phyloP scores from a whole-genome alignment of 2,113 vertebrate species.

The Nothoprocta perdicaria region DNA sequence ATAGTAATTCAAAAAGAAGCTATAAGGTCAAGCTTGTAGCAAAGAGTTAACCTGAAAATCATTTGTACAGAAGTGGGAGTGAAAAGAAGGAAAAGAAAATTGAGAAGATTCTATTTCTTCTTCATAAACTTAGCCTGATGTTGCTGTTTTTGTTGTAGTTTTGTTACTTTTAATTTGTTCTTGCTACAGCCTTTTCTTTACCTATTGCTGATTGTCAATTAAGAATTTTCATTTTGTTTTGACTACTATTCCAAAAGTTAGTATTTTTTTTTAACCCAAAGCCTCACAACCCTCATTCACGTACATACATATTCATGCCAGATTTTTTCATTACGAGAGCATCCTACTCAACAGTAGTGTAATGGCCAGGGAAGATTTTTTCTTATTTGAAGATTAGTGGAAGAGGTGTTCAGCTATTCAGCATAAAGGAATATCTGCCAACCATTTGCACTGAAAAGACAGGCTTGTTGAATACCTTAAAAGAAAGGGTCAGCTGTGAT shows the following conservation, averaged over 20 bases:
- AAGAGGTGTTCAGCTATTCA: not conserved
- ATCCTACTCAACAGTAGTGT: not conserved
- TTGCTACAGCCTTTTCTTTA: not conserved
- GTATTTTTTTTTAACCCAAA: not conserved
- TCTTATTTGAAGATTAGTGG: not conserved
- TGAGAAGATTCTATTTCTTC: not conserved
- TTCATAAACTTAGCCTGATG: not conserved
- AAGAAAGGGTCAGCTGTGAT: not conserved
- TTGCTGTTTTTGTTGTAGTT: not conserved
- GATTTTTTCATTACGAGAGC: not conserved
- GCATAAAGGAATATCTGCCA: not conserved
- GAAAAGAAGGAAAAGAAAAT: not conserved
- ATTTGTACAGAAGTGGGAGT: not conserved
- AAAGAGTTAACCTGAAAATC: not conserved
- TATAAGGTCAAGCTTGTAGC: not conserved
- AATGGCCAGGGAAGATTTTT: not conserved
- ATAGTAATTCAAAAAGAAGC: not conserved
- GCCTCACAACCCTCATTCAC: not conserved
- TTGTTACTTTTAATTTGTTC: not conserved
- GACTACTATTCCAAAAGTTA: not conserved
- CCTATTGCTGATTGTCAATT: not conserved
- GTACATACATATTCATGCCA: not conserved
- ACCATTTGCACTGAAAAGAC: not conserved
- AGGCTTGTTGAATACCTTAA: not conserved
- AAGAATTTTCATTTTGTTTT: not conserved